Evolutionary conservation across 2,113 vertebrate species (phyloP).

Genomic region (Megaptera novaeangliae): DNA sequence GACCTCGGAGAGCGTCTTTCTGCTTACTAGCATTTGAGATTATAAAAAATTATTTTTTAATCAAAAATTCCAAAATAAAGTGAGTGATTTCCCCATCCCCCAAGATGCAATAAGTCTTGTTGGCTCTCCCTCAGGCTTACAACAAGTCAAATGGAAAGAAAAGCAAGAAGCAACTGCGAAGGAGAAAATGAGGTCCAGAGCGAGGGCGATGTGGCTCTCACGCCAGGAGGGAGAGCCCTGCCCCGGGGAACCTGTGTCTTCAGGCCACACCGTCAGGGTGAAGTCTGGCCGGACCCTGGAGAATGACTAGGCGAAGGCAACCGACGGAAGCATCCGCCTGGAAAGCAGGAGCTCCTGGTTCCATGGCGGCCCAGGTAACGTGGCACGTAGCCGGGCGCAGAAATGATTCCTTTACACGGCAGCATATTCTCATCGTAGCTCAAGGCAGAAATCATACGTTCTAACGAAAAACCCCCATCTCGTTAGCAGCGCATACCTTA

Average conservation of each 20-base stretch:
- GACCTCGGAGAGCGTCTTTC: conserved; percentile 25
- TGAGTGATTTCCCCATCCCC: conserved; percentile 55
- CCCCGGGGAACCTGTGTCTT: neutral
- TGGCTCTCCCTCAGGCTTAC: conserved; percentile 33
- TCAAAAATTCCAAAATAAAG: conserved; percentile 74
- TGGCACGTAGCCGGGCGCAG: conserved; percentile 60
- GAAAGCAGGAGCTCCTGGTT: conserved; percentile 51
- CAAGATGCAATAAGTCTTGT: conserved; percentile 1
- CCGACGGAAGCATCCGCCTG: conserved; percentile 16
- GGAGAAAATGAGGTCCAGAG: neutral
- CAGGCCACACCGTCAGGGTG: neutral
- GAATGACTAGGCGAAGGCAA: conserved; percentile 48
- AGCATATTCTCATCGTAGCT: conserved; percentile 50
- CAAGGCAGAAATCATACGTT: conserved; percentile 73
- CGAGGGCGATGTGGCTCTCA: neutral
- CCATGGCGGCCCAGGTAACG: conserved; percentile 40
- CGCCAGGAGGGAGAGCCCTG: accelerated
- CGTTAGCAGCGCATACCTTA: conserved; percentile 76
- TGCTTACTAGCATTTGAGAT: conserved; percentile 45
- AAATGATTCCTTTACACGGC: conserved; percentile 46
- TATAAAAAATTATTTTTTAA: conserved; percentile 70
- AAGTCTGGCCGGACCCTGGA: neutral
- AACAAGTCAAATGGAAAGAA: conserved; percentile 28
- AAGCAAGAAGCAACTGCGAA: conserved; percentile 12
- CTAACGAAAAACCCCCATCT: conserved; percentile 71